Percentiles rank a stretch among this genome's conserved stretches.
Evolutionary conservation across 2,113 vertebrate species (phyloP).

Genomic region (Propithecus coquereli): DNA sequence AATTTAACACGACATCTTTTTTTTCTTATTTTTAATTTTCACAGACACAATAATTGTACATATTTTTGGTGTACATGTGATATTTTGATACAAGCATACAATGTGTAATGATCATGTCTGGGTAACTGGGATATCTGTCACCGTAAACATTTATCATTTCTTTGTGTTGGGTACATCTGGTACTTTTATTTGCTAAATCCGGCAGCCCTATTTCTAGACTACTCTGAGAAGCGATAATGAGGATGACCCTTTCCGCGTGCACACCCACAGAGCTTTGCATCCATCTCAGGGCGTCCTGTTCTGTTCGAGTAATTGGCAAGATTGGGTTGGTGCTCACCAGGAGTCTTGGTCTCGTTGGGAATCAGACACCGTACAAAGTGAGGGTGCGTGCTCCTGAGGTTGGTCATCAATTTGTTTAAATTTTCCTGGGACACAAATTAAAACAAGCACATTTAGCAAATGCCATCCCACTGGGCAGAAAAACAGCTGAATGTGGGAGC

Average conservation of each 20-base stretch:
- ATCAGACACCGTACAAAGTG: conserved; percentile 93
- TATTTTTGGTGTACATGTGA: not conserved
- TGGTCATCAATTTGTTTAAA: conserved; percentile 95
- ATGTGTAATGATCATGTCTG: not conserved
- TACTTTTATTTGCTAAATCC: not conserved
- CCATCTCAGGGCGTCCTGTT: not conserved
- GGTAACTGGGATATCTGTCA: not conserved
- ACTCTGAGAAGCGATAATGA: not conserved
- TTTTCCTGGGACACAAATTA: conserved; percentile 86
- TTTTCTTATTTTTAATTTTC: not conserved
- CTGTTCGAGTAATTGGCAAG: not conserved
- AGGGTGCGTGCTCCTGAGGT: conserved; percentile 89
- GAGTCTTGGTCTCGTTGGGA: conserved; percentile 91
- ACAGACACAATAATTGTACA: not conserved
- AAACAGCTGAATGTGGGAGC: not conserved
- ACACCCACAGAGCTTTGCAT: not conserved
- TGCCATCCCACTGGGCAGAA: not conserved
- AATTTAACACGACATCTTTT: not conserved
- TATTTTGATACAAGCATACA: not conserved
- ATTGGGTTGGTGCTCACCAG: conserved; percentile 77
- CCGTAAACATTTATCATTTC: not conserved
- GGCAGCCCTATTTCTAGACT: not conserved
- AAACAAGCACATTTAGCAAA: not conserved
- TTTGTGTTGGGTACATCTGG: not conserved
- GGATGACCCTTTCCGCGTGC: too few relatives aligned